Conservation (phyloP, 2,113 vertebrate genomes). For the Nycticryphes semicollaris region DNA sequence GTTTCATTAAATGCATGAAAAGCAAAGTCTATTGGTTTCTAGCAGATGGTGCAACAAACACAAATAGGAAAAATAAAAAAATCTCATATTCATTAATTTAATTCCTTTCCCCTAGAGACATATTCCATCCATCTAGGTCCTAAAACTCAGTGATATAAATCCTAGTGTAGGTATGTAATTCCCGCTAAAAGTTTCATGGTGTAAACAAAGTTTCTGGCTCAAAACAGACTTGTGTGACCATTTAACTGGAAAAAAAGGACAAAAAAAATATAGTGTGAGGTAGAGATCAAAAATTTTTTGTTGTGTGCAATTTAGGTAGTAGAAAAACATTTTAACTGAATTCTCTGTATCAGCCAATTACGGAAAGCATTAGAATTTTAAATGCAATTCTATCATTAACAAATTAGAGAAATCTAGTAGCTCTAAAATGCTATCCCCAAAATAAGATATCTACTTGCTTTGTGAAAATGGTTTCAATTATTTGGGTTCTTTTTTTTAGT, state of each 20-base stretch:
- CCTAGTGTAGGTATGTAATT: not conserved
- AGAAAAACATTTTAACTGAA: not conserved
- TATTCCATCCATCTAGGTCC: not conserved
- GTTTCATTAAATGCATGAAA: not conserved
- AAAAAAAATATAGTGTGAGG: not conserved
- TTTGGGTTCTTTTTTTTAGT: accelerated
- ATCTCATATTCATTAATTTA: not conserved
- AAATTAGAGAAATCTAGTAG: not conserved
- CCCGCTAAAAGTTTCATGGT: not conserved
- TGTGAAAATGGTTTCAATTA: not conserved
- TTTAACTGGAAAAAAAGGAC: not conserved
- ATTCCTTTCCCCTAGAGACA: not conserved
- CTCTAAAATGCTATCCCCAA: not conserved
- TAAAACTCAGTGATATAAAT: not conserved
- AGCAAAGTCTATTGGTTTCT: not conserved
- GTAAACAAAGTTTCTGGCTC: not conserved
- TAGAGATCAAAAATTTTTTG: not conserved
- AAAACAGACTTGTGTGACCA: not conserved
- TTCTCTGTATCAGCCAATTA: not conserved
- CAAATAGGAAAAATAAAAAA: not conserved
- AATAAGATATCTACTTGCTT: not conserved
- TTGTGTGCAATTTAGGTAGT: not conserved
- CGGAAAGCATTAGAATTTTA: not conserved
- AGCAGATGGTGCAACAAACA: not conserved
- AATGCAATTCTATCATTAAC: not conserved